Conservation (phyloP, 2,797 vertebrate species). For the Muraenolepis orangiensis region DNA sequence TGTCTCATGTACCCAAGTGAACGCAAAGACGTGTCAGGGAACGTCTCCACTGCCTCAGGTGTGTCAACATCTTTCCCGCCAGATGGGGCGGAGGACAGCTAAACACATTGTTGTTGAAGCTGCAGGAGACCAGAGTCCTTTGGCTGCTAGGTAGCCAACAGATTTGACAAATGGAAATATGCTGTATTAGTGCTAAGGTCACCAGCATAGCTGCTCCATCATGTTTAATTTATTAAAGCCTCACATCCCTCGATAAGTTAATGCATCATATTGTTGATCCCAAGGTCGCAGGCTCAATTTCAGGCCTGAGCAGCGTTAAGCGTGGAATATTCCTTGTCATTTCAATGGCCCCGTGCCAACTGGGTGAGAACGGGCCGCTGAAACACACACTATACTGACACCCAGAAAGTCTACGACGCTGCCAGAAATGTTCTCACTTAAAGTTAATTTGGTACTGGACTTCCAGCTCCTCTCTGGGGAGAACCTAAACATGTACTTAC, state of each 20-base stretch:
- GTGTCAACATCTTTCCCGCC: not conserved
- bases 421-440: not conserved
- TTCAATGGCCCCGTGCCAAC: not conserved
- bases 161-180: not conserved
- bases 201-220: not conserved
- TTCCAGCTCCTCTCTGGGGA: not conserved
- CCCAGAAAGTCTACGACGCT: no score
- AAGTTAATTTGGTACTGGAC: not conserved
- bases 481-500: not conserved
- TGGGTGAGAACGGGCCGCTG: not conserved
- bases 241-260: slow-evolving; percentile 19
- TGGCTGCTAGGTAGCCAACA: not conserved
- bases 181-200: not conserved
- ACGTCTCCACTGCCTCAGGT: not conserved
- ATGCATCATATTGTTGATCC: slow-evolving; percentile 21
- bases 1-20: not conserved
- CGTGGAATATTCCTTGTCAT: not conserved
- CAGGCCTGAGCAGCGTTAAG: slow-evolving; percentile 8
- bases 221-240: slow-evolving; percentile 4
- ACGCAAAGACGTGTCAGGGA: not conserved
- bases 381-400: not conserved
- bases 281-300: slow-evolving; percentile 11
- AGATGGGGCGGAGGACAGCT: not conserved
- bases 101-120: not conserved
- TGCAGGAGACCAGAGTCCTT: not conserved